Conservation (phyloP, 2,888 invertebrate species). For the Cheilosia pagana region DNA sequence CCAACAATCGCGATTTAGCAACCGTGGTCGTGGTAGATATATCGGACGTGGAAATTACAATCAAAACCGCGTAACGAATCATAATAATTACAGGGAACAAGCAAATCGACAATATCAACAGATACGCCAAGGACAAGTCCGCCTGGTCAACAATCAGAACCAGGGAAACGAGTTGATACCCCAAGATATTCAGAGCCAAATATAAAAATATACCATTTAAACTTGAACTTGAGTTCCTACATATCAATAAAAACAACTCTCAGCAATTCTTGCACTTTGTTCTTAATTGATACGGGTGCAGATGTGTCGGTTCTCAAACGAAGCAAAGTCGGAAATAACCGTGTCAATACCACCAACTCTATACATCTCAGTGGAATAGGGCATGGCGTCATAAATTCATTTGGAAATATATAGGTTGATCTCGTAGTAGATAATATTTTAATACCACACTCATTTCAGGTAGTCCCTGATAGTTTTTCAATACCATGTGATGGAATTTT, state of each 20-base stretch:
- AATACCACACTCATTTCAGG: slow-evolving; percentile 14
- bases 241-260: slow-evolving; percentile 11
- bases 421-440: slow-evolving; percentile 7
- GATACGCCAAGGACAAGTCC: slow-evolving; percentile 12
- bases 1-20: too few species aligned
- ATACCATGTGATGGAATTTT: slow-evolving; percentile 16
- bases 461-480: slow-evolving; percentile 16
- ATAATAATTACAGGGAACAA: neutral
- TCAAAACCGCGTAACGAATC: neutral
- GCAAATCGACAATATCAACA: neutral
- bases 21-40: slow-evolving; percentile 11
- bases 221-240: slow-evolving; percentile 22
- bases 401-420: neutral
- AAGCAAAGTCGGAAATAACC: slow-evolving; percentile 1
- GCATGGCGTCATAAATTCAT: neutral
- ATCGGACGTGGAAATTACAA: neutral
- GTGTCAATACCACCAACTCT: neutral
- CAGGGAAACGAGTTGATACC: slow-evolving; percentile 12
- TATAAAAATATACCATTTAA: slow-evolving; percentile 9
- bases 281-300: slow-evolving; percentile 46
- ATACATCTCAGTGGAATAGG: slow-evolving; percentile 18
- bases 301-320: slow-evolving; percentile 32
- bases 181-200: slow-evolving; percentile 13
- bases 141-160: slow-evolving; percentile 22
- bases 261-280: neutral